These are phyloP conservation scores for Erpetoichthys calabaricus DNA, from an alignment of 2,797 vertebrate species.

Conservation along the genomic window DNA sequence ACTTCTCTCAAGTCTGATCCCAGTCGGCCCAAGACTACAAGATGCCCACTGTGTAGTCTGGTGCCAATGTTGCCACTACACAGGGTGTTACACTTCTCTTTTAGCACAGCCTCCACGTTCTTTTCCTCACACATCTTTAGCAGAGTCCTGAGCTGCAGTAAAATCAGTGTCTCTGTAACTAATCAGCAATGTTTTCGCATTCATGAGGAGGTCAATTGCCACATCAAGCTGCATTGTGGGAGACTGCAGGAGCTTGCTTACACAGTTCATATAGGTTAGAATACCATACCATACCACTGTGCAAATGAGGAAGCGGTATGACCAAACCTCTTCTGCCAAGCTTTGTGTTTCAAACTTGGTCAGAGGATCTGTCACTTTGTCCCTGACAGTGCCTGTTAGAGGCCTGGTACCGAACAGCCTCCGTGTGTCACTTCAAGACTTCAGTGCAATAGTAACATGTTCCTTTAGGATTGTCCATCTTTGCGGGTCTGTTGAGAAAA, in stretches of 20 bases:
- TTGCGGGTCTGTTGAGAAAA: constrained; percentile 7
- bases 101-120: no score
- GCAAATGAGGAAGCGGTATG: constrained; percentile 8
- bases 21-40: no score
- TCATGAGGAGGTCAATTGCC: constrained; percentile 1
- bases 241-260: constrained; percentile 9
- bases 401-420: constrained; percentile 6
- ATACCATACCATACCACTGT: constrained; percentile 5
- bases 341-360: constrained; percentile 5
- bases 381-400: constrained; percentile 1
- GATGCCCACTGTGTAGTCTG: no score
- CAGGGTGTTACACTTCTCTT: no score
- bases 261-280: background rate
- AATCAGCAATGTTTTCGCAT: no score
- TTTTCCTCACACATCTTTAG: no score
- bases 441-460: constrained; percentile 1
- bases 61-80: no score
- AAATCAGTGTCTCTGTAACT: no score
- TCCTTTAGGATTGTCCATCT: constrained; percentile 5
- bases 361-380: background rate
- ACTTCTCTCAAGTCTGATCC: no score
- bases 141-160: no score
- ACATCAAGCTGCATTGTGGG: constrained; percentile 9
- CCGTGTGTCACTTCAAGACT: constrained; percentile 12
- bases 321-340: constrained; percentile 9